Conservation (phyloP, 2,113 vertebrate genomes). For the Colius striatus region DNA sequence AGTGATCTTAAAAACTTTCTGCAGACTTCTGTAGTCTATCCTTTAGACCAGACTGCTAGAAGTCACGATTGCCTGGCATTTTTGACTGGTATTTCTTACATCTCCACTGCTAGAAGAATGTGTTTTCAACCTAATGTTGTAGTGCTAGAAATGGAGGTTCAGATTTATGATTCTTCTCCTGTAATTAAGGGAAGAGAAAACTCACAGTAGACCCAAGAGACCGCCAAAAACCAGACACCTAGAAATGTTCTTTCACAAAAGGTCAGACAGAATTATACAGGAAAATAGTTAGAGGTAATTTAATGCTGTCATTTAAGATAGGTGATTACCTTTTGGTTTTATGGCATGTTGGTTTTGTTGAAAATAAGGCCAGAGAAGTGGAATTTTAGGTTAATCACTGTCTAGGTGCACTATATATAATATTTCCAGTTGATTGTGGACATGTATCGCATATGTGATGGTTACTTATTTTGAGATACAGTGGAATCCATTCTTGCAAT, state of each 20-base stretch:
- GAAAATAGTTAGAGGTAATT: background rate
- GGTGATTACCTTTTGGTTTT: background rate
- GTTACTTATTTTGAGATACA: background rate
- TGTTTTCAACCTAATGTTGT: background rate
- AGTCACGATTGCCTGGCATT: background rate
- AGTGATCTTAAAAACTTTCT: background rate
- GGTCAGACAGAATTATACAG: background rate
- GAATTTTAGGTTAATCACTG: background rate
- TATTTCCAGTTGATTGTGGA: background rate
- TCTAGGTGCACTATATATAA: background rate
- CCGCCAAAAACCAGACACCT: background rate
- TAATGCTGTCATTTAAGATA: background rate
- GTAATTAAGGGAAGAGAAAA: conserved; percentile 1
- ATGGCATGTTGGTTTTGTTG: background rate
- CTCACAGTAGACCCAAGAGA: background rate
- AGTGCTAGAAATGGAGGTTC: background rate
- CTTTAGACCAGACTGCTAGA: background rate
- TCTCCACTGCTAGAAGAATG: background rate
- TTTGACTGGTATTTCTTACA: background rate
- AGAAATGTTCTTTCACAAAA: conserved; percentile 11
- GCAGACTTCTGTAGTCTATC: background rate
- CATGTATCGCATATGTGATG: background rate
- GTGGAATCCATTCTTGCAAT: background rate
- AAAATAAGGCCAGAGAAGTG: background rate
- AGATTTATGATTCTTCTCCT: background rate